Evolutionary conservation across 64 coral and sea anemone species (phyloP).

Genomic region (Pocillopora damicornis): DNA sequence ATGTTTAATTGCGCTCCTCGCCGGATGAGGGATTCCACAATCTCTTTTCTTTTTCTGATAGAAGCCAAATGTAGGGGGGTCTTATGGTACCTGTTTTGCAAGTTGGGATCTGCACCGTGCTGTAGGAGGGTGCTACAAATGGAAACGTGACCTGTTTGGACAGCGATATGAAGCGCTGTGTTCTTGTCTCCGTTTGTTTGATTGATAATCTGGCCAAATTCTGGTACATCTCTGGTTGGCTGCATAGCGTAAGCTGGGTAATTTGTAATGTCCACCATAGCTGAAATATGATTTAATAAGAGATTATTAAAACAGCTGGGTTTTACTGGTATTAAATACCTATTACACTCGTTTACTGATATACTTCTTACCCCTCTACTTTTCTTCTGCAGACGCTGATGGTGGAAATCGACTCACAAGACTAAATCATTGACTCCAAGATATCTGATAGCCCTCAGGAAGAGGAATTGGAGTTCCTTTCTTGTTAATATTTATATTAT

Average conservation of each 20-base stretch:
- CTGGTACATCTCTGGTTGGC: neutral
- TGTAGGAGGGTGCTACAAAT: slow-evolving; percentile 35
- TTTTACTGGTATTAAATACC: too few relatives aligned
- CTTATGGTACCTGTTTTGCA: slow-evolving; percentile 35
- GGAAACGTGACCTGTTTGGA: slow-evolving; percentile 42
- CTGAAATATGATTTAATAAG: neutral
- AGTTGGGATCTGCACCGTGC: slow-evolving; percentile 43
- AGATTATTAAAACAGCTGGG: neutral
- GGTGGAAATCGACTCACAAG: too few relatives aligned
- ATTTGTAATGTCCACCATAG: neutral
- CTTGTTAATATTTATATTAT: too few relatives aligned
- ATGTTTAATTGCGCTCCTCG: slow-evolving; percentile 15
- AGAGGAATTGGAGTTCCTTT: too few relatives aligned
- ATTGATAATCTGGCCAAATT: slow-evolving; percentile 39
- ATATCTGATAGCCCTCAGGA: too few relatives aligned
- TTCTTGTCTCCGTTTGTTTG: slow-evolving; percentile 27
- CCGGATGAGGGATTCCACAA: slow-evolving; percentile 30
- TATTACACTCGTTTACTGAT: too few relatives aligned
- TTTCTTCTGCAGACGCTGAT: too few relatives aligned
- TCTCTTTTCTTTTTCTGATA: slow-evolving; percentile 5
- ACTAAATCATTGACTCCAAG: too few relatives aligned
- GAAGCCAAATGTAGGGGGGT: slow-evolving; percentile 57
- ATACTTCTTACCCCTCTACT: too few relatives aligned
- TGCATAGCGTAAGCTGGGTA: slow-evolving; percentile 22
- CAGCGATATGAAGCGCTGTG: slow-evolving; percentile 61